Percentiles rank a stretch among this genome's conserved stretches.
These are phyloP conservation scores for Mesoligia furuncula DNA, from an alignment of 2,888 invertebrate genomes.

Conservation along the genomic window DNA sequence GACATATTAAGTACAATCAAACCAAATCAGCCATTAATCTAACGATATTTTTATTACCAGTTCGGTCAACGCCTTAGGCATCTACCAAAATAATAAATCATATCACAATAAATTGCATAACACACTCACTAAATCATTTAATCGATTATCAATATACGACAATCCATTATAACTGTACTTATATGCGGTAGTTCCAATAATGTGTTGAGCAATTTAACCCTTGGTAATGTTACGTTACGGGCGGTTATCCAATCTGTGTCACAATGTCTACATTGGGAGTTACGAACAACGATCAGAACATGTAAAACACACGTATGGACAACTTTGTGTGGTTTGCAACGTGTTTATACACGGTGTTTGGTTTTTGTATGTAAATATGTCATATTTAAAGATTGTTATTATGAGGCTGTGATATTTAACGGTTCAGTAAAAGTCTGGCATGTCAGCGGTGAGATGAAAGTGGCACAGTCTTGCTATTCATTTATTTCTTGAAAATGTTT, in stretches of 20 bases:
- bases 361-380: conserved; percentile 54
- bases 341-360: conserved; percentile 43
- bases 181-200: conserved; percentile 27
- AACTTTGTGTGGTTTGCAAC: conserved; percentile 26
- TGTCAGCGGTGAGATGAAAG: conserved; percentile 6
- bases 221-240: conserved; percentile 24
- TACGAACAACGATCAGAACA: conserved; percentile 33
- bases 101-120: conserved; percentile 49
- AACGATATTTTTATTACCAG: conserved; percentile 37
- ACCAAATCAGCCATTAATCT: conserved; percentile 32
- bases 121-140: conserved; percentile 32
- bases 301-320: conserved; percentile 34
- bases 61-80: conserved; percentile 35
- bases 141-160: conserved; percentile 36
- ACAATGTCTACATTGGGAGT: conserved; percentile 44
- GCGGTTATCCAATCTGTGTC: conserved; percentile 56
- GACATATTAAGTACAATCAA: conserved; percentile 1
- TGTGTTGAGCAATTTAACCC: conserved; percentile 42
- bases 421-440: background rate
- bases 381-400: background rate
- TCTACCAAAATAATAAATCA: conserved; percentile 56
- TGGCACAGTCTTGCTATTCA: background rate
- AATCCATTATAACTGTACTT: conserved; percentile 30
- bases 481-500: background rate
- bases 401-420: conserved; percentile 33